Base-by-base conservation (phyloP, 2,888 invertebrate species). In the Zootermopsis nevadensis region DNA sequence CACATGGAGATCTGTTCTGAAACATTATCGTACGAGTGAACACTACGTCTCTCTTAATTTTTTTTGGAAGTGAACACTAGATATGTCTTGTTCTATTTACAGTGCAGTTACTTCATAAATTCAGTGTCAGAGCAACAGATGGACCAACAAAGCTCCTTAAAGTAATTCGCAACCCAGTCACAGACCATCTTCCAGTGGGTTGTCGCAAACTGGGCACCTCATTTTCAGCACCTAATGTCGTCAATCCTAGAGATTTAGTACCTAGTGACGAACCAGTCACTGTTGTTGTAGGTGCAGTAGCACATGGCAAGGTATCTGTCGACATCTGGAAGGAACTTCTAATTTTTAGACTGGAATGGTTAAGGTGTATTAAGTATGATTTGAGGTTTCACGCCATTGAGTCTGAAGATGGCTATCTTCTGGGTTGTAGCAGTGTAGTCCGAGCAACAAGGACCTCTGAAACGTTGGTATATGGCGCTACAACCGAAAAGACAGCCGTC, bases 51-150 rank as follows among this genome's bases (percentile, higher is more conserved):
- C n/a, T n/a, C n/a, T n/a, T n/a, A n/a, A n/a, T n/a, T n/a, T n/a
- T n/a, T n/a, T n/a, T n/a, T n/a, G n/a, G 22, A 7, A 48, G n/a
- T 77, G 22, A 30, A 60, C 55, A 55, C 27, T 33, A 48, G 42
- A 55, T 83, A 27, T 85, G 35, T 77, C 38, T 80, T 76, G 79
- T 60, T n/a, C 80, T 48, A 42, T 66, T 30, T 69, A 35, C 72
- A 98, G 99, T 99, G 80, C 99, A 99, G 92, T 91, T 99, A 55
- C 92, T 99, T 80, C 98, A 99, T 89, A 99, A 98, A 89, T 96
- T 97, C 89, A 94, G 95, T 82, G 97, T 99, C 67, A 92, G 98
- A 88, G 98, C 99, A 55, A 94, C 96, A 81, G 97, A 98, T 88
- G 95, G 96, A 0, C 94, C 96, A 0, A 94, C 95, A 90, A 97